A percentile compares a stretch with the other conserved stretches of the same genome.
These are phyloP conservation scores for Notocelia uddmanniana DNA, from an alignment of 2,888 invertebrate genomes.

Conservation along the genomic window DNA sequence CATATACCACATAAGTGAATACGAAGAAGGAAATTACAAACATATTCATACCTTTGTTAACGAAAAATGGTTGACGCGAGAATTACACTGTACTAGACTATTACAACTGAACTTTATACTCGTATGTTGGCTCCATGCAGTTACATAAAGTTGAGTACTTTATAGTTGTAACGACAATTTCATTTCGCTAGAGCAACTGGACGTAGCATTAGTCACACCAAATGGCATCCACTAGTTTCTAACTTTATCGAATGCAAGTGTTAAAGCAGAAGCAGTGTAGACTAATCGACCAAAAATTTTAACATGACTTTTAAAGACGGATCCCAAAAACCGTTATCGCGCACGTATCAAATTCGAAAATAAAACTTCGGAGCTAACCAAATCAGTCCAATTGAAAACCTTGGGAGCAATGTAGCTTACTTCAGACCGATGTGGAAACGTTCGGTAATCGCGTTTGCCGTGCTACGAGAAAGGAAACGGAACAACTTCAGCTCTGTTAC, in stretches of 20 bases:
- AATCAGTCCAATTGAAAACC: constrained; percentile 49
- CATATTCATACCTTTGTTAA: not conserved
- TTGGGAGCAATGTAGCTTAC: constrained; percentile 49
- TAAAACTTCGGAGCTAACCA: constrained; percentile 43
- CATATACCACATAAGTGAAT: not conserved
- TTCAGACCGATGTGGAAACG: constrained; percentile 47
- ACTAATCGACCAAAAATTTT: not conserved
- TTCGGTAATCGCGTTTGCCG: constrained; percentile 52
- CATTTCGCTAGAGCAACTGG: constrained; percentile 2
- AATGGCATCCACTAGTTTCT: not conserved
- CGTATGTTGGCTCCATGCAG: not conserved
- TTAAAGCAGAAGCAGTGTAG: not conserved
- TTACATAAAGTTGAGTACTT: constrained; percentile 8
- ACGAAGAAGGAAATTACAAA: not conserved
- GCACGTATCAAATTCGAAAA: constrained; percentile 38
- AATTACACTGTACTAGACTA: not conserved
- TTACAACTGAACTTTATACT: not conserved
- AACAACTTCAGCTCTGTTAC: constrained; percentile 32
- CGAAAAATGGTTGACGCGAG: not conserved
- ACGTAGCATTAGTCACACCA: not conserved
- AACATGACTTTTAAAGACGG: not conserved
- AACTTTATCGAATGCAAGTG: not conserved
- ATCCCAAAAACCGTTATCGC: constrained; percentile 3
- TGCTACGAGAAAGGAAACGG: constrained; percentile 37
- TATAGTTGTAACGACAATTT: constrained; percentile 14